These are phyloP conservation scores for Drepana falcataria DNA, from an alignment of 2,888 invertebrate genomes.

Conservation along the genomic window DNA sequence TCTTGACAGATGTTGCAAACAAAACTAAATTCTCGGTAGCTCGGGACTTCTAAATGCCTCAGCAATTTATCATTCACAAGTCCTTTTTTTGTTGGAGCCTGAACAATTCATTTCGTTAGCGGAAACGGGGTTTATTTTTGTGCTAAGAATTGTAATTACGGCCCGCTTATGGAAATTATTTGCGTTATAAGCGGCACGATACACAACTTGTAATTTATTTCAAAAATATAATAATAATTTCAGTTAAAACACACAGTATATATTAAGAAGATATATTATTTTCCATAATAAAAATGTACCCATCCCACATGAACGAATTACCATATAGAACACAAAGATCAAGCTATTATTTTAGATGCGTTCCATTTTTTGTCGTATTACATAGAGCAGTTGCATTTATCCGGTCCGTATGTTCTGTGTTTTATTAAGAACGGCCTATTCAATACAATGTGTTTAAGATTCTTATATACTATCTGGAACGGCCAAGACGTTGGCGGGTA, in stretches of 20 bases:
- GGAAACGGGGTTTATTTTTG: constrained; percentile 1
- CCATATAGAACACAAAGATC: background rate
- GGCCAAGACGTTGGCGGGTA: constrained; percentile 31
- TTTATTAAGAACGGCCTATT: background rate
- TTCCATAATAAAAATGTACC: too few species aligned
- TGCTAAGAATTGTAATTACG: constrained; percentile 1
- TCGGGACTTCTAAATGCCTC: constrained; percentile 16
- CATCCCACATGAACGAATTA: too few species aligned
- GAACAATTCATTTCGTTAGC: background rate
- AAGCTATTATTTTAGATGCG: background rate
- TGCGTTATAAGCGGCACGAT: background rate
- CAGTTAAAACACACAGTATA: too few species aligned
- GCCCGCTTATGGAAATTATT: constrained; percentile 2
- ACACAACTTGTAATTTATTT: constrained; percentile 1
- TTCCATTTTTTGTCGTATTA: background rate
- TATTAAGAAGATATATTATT: too few species aligned
- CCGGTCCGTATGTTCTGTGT: background rate
- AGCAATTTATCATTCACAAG: constrained; percentile 19
- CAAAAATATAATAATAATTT: background rate
- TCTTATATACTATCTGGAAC: background rate
- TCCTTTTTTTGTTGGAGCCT: background rate
- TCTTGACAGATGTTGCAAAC: constrained; percentile 18
- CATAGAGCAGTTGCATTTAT: background rate
- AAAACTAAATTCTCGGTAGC: constrained; percentile 15
- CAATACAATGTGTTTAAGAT: constrained; percentile 1